Base-by-base conservation (phyloP, 2,888 invertebrate species). In the Leucophenga maculata region DNA sequence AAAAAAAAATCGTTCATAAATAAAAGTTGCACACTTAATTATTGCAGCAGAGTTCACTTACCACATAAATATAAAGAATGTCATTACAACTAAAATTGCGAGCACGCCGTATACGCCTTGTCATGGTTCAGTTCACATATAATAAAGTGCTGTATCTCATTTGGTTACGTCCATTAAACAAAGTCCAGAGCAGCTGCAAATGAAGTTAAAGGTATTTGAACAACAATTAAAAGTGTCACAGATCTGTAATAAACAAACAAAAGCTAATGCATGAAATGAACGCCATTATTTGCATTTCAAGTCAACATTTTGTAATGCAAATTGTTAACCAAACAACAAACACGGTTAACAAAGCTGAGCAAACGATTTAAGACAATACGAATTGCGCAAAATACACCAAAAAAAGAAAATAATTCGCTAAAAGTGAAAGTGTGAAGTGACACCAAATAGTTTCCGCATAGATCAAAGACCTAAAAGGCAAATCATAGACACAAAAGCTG, bases 41-140 rank as follows among this genome's bases (percentile, higher is more conserved):
- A 9, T 22, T 31, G 2, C 26, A 26, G 3, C 2, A 26, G 2
- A 20, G 20, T 9, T 4, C 71, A 85, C 86, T 86, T 71, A 86
- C 86, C 86, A 86, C 86, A 86, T 81, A 80, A 78, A 78, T 81
- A 77, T 79, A 78, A 75, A 78, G 79, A 72, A 81, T 75, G 75
- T 75, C 79, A 78, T 79, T 81, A 80, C 74, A 81, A 80, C 85
- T 85, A 84, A 77, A 77, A 77, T 78, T 77, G 77, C 76, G 80
- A 80, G 79, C 69, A 71, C 62, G 22, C n/a, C n/a, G 78, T 74
- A 77, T 86, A 86, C 85, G 85, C 86, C 86, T 86, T 80, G 72
- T 78, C 79, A 79, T 79, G 77, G 75, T 78, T 74, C 69, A 73
- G 18, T 50, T 50, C 31, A 22, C 31, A 57, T 57, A 26, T 57